These are phyloP conservation scores for Forpus xanthops DNA, from an alignment of 2,797 vertebrate species.

Conservation along the genomic window DNA sequence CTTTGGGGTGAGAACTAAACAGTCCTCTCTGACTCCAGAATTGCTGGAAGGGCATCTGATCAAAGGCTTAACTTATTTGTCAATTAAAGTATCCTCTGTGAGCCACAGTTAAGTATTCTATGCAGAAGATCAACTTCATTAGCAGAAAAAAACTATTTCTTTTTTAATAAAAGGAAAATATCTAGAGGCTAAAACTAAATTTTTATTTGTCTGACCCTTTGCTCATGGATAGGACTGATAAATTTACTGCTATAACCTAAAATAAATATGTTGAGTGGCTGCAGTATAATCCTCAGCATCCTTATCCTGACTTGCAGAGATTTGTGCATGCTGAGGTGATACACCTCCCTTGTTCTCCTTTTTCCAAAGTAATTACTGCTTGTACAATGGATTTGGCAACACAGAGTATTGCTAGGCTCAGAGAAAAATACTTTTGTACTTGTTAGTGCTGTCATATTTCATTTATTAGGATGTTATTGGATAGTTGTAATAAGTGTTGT, in stretches of 20 bases:
- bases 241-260: not conserved
- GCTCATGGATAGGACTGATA: not conserved
- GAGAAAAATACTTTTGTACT: not conserved
- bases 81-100: not conserved
- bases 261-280: not conserved
- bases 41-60: not conserved
- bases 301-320: not conserved
- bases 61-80: not conserved
- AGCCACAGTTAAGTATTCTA: not conserved
- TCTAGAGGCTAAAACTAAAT: not conserved
- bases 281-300: not conserved
- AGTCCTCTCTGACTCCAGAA: not conserved
- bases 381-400: not conserved
- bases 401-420: not conserved
- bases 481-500: rapidly evolving
- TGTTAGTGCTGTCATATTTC: not conserved
- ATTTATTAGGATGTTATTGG: not conserved
- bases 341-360: not conserved
- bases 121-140: not conserved
- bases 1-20: not conserved
- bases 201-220: not conserved
- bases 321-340: not conserved
- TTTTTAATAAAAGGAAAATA: not conserved
- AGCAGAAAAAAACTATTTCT: not conserved
- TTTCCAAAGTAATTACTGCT: not conserved